Evolutionary conservation across 2,113 vertebrate species (phyloP).

Genomic region (Oxygymnocypris stewartii): DNA sequence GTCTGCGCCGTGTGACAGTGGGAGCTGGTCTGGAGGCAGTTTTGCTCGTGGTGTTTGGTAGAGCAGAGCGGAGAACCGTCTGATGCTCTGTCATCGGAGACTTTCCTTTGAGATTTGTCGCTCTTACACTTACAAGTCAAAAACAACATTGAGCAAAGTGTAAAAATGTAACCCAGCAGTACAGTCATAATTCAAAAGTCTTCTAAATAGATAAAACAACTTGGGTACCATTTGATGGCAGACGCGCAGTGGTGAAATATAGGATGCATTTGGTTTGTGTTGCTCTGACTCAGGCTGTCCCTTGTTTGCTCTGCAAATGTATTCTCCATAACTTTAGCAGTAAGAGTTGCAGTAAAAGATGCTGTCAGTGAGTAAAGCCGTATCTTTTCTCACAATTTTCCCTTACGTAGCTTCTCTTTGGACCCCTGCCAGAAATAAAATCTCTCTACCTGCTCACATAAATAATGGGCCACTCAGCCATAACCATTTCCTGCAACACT

Average conservation of each 20-base stretch:
- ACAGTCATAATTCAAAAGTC: constrained; percentile 9
- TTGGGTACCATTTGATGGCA: constrained; percentile 14
- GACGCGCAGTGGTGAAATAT: constrained; percentile 8
- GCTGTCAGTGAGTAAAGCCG: background rate
- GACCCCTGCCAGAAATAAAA: constrained; percentile 7
- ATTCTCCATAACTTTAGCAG: background rate
- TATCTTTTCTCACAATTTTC: constrained; percentile 2
- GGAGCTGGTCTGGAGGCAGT: constrained; percentile 17
- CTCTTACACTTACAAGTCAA: constrained; percentile 21
- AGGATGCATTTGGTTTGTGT: constrained; percentile 5
- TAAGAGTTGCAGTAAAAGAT: background rate
- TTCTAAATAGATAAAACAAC: background rate
- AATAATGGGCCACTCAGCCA: constrained; percentile 50
- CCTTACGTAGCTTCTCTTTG: background rate
- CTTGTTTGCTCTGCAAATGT: background rate
- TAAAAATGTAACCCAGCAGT: constrained; percentile 5
- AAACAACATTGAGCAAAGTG: constrained; percentile 30
- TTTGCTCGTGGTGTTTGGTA: constrained; percentile 32
- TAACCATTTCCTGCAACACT: constrained; percentile 25
- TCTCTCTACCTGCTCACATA: background rate
- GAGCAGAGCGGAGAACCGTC: constrained; percentile 1
- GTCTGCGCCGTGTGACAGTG: background rate
- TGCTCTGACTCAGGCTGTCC: constrained; percentile 26
- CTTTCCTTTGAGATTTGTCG: constrained; percentile 32
- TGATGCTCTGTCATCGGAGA: constrained; percentile 30